A percentile compares a stretch with the other conserved stretches of the same genome.
Conservation (phyloP, 2,797 vertebrate species). For the Acanthurus tractus region DNA sequence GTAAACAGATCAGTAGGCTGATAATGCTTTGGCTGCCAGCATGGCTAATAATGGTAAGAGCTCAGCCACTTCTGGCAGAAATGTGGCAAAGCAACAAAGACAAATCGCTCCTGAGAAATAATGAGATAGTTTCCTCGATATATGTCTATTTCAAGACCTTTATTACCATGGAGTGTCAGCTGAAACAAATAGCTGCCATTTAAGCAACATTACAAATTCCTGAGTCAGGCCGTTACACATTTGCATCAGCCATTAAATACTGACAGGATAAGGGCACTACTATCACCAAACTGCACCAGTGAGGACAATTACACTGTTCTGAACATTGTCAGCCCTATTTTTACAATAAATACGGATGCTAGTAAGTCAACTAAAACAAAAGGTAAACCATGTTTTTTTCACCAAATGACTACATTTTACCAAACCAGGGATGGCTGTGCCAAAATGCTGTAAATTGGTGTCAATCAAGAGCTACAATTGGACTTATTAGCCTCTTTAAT, state of each 20-base stretch:
- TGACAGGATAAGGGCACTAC: neutral
- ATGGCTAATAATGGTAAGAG: too few relatives aligned
- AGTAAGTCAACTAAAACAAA: conserved; percentile 19
- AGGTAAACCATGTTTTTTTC: neutral
- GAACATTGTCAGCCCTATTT: too few relatives aligned
- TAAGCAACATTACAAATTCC: neutral
- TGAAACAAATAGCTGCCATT: neutral
- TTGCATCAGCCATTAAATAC: conserved; percentile 4
- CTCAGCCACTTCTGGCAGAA: too few relatives aligned
- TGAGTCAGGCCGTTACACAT: neutral
- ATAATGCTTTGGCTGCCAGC: too few relatives aligned
- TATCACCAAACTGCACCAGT: neutral
- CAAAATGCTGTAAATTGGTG: conserved; percentile 5
- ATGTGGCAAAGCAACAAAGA: too few relatives aligned
- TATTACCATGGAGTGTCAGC: neutral
- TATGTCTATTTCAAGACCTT: too few relatives aligned
- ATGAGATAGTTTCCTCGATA: too few relatives aligned
- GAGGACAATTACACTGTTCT: neutral
- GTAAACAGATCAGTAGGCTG: too few relatives aligned
- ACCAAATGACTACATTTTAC: neutral
- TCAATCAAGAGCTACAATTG: conserved; percentile 39
- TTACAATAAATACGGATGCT: neutral
- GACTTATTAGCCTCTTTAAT: conserved; percentile 30
- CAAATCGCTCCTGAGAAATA: too few relatives aligned
- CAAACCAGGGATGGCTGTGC: neutral